Evolutionary conservation across 2,113 vertebrate species (phyloP), one percentile per base, ranked within the genome.

Genomic region (Pangasianodon gigas): DNA sequence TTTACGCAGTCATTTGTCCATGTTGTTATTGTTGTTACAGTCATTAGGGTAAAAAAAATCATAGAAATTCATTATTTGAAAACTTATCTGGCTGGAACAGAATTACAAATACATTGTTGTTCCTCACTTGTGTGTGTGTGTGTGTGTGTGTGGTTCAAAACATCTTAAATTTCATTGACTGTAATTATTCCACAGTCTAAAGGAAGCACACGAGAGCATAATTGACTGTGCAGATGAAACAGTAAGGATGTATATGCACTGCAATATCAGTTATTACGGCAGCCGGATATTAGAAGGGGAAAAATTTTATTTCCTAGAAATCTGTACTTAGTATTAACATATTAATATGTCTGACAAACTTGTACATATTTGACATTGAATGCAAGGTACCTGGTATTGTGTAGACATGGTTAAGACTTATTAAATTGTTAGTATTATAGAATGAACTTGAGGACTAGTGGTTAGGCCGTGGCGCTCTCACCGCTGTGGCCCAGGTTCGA

Each of bases 1-100:
- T 90, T 93, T 91, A 92, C 93, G 92, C 92, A 93, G 92, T 91
- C 87, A 77, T 88, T 86, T 85, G 83, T 91, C 29, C 26, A 14
- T 71, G 24, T 94, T 94, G 24, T 21, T 6, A 71, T 67, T 71
- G 14, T 37, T 71, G 69, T 19, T 71, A 19, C 5, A 71, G 14
- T 71, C 69, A 71, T 37, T 41, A 41, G 1, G 16, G 0, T 37
- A 71, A 37, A 37, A 29, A 65, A 11, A 24, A 62, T 37, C 37
- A 0, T 56, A 51, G 54, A 93, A 91, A 89, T 52, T 26, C 21
- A 69, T 80, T 75, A 84, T 79, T 77, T 44, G 51, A 29, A 48
- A 44, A 44, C 21, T 11, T 48, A 5, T 79, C 2, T 48, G 37
- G 14, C 86, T 62, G 18, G 29, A 51, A 88, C 29, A 65, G 8